Percentiles rank a stretch among this genome's conserved stretches.
Evolutionary conservation across 2,888 invertebrate species (phyloP).

Genomic region (Troides oblongomaculatus): DNA sequence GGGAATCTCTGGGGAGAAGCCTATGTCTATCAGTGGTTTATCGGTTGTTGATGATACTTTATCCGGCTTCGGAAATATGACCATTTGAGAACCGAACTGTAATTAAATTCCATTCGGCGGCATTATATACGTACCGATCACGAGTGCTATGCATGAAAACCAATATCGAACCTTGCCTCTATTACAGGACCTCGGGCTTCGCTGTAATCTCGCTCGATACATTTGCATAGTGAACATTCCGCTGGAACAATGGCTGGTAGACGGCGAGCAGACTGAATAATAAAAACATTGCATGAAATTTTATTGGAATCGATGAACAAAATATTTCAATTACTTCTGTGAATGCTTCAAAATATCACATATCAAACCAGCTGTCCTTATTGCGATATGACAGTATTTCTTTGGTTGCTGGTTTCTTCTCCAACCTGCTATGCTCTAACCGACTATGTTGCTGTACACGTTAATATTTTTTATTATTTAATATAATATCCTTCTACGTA

Average conservation of each 20-base stretch:
- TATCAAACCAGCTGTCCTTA: neutral
- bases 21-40: too few relatives aligned
- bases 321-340: neutral
- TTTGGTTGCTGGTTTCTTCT: neutral
- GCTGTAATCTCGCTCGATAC: conserved; percentile 40
- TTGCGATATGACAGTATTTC: neutral
- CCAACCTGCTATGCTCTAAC: too few relatives aligned
- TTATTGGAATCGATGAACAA: conserved; percentile 18
- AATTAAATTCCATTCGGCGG: neutral
- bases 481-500: too few relatives aligned
- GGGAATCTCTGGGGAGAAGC: too few relatives aligned
- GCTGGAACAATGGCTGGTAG: conserved; percentile 57
- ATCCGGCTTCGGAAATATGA: neutral
- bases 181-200: conserved; percentile 47
- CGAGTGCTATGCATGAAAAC: conserved; percentile 38
- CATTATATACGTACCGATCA: neutral
- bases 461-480: too few relatives aligned
- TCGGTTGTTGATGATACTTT: neutral
- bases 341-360: neutral
- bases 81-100: neutral
- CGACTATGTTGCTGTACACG: too few relatives aligned
- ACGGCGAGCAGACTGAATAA: conserved; percentile 51
- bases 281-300: conserved; percentile 41
- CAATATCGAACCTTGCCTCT: conserved; percentile 43
- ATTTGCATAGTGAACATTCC: conserved; percentile 64